Base-by-base conservation (phyloP, 2,113 vertebrate species). In the Halichoerus grypus region DNA sequence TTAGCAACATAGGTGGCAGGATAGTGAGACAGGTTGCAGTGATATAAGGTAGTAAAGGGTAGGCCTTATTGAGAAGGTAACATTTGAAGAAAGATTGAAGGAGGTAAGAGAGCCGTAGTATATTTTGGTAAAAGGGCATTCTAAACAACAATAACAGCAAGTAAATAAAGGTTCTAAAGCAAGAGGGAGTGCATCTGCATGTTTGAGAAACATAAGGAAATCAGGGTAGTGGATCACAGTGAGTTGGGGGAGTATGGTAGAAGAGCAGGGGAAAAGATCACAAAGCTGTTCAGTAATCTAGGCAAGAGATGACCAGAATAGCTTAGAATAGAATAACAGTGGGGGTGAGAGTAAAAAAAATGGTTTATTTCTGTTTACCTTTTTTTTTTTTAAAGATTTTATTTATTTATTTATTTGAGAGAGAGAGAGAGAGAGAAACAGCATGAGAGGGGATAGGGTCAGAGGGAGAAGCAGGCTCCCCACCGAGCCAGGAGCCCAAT, bases 61-160 rank as follows among this genome's bases (percentile, higher is more conserved):
- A 85, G 33, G 24, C 5, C 26, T 92, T 28, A 46, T 42, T 91
- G 76, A 80, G 46, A 97, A 94, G 76, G 24, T 84, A 85, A 79
- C 14, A 96, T 81, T 55, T 95, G 79, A 86, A 92, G 11, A 79
- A 96, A 88, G 10, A 85, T 21, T 61, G 33, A 94, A 61, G 71
- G 16, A 71, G 1, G 8, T 88, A 5, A 13, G 53, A 84, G 9
- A 88, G 24, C 36, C n/a, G 79, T n/a, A 80, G 55, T n/a, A 10
- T 59, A 91, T n/a, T 88, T 88, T 46, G 11, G 33, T 33, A 94
- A 49, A 94, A 67, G 12, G 65, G 8, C 9, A 91, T 77, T 79
- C 49, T 21, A 65, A 79, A 42, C 14, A 88, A 10, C 16, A 13
- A 33, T 10, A 91, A 92, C 7, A 72, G 3, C 8, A 88, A 92